Percentiles rank a stretch among this genome's conserved stretches.
These are phyloP conservation scores for Oxygymnocypris stewartii DNA, from an alignment of 2,113 vertebrate species.

Conservation along the genomic window DNA sequence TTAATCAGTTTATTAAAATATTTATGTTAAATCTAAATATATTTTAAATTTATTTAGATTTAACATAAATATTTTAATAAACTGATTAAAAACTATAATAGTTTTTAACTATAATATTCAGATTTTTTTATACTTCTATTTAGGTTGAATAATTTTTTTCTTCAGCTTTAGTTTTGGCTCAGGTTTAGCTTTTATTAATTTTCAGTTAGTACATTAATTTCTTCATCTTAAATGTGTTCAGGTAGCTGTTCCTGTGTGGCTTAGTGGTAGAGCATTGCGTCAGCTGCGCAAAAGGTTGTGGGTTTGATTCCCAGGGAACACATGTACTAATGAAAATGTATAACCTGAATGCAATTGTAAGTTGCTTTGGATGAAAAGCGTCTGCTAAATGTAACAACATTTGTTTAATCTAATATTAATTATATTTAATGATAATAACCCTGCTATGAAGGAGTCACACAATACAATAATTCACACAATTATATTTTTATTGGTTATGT, in stretches of 20 bases:
- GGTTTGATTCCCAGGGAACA: no score
- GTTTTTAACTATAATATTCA: no score
- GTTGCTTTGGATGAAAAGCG: no score
- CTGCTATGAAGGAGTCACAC: background rate
- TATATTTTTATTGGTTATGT: background rate
- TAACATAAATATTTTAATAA: no score
- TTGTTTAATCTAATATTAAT: no score
- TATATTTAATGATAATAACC: background rate
- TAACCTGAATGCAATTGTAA: no score
- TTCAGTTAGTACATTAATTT: background rate
- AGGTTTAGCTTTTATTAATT: background rate
- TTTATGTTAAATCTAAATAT: background rate
- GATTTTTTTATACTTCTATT: background rate
- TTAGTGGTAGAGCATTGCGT: no score
- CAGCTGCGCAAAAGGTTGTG: no score
- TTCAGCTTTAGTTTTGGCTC: background rate
- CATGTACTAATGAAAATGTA: no score
- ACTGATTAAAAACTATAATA: no score
- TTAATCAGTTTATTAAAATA: background rate
- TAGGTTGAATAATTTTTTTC: background rate
- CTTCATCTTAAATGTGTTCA: background rate
- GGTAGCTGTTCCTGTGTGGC: no score
- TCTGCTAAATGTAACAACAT: no score
- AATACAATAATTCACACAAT: background rate
- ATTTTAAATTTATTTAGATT: background rate